Evolutionary conservation across 2,113 vertebrate species (phyloP).

Genomic region (Myxocyprinus asiaticus): DNA sequence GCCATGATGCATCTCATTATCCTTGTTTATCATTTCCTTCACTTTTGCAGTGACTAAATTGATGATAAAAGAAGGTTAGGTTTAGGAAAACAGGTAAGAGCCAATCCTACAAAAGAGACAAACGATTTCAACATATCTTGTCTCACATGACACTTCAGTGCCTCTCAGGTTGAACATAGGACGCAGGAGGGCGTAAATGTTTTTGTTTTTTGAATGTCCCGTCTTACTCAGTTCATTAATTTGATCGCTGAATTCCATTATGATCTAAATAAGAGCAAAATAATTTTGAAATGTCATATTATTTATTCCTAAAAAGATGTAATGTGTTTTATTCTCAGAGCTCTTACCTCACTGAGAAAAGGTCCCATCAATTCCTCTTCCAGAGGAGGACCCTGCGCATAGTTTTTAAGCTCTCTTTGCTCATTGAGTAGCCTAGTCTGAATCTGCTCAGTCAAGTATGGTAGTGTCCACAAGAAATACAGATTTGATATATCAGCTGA

Average conservation of each 20-base stretch:
- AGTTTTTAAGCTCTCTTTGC: slow-evolving; percentile 22
- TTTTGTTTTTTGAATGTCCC: slow-evolving; percentile 24
- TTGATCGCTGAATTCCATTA: slow-evolving; percentile 24
- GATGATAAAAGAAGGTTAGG: too few relatives aligned
- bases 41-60: too few relatives aligned
- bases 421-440: not conserved
- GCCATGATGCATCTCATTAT: too few relatives aligned
- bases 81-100: too few relatives aligned
- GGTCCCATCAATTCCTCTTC: slow-evolving; percentile 20
- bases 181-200: slow-evolving; percentile 8
- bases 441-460: slow-evolving; percentile 15
- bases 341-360: slow-evolving; percentile 22
- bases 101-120: too few relatives aligned
- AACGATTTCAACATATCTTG: too few relatives aligned
- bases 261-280: not conserved
- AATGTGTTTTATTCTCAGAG: too few relatives aligned
- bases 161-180: slow-evolving; percentile 31
- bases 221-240: slow-evolving; percentile 28
- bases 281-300: not conserved
- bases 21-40: too few relatives aligned
- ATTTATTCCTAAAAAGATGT: not conserved
- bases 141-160: too few relatives aligned
- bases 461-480: slow-evolving; percentile 6
- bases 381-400: slow-evolving; percentile 8
- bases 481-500: not conserved